Evolutionary conservation across 1,140 invertebrate species (phyloP).

Genomic region (Drosophila sechellia): DNA sequence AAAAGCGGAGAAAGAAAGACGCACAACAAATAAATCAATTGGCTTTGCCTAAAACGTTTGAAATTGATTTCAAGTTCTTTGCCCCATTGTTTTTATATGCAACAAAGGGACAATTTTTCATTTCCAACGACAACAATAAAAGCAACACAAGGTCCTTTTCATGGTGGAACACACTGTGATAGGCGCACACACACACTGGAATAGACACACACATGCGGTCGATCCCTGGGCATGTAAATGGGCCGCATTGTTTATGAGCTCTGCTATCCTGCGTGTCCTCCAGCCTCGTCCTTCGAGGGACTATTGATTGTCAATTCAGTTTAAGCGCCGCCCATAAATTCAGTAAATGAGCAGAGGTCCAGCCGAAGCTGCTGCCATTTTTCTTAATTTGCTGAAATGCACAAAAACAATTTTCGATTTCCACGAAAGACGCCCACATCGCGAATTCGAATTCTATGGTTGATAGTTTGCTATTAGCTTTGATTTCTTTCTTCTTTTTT

Average conservation of each 20-base stretch:
- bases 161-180: conserved; percentile 23
- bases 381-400: conserved; percentile 59
- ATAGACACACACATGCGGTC: conserved; percentile 39
- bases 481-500: not conserved
- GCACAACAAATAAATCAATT: conserved; percentile 76
- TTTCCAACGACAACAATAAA: conserved; percentile 67
- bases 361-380: conserved; percentile 41
- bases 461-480: conserved; percentile 5
- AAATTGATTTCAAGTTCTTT: conserved; percentile 81
- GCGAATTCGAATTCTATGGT: not conserved
- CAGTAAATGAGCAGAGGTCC: conserved; percentile 65
- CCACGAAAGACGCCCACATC: conserved; percentile 28
- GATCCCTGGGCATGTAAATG: conserved; percentile 75
- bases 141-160: conserved; percentile 60
- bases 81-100: conserved; percentile 81
- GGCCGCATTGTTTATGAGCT: conserved; percentile 78
- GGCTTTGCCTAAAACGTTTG: conserved; percentile 80
- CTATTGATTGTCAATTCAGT: conserved; percentile 80
- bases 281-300: conserved; percentile 28
- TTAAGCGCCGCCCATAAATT: conserved; percentile 76
- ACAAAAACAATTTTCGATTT: conserved; percentile 52
- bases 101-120: conserved; percentile 82
- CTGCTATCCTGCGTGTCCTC: conserved; percentile 20
- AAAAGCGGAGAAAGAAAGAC: conserved; percentile 6
- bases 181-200: conserved; percentile 22